These are phyloP conservation scores for Gopherus evgoodei DNA, from an alignment of 2,113 vertebrate genomes.

Conservation along the genomic window DNA sequence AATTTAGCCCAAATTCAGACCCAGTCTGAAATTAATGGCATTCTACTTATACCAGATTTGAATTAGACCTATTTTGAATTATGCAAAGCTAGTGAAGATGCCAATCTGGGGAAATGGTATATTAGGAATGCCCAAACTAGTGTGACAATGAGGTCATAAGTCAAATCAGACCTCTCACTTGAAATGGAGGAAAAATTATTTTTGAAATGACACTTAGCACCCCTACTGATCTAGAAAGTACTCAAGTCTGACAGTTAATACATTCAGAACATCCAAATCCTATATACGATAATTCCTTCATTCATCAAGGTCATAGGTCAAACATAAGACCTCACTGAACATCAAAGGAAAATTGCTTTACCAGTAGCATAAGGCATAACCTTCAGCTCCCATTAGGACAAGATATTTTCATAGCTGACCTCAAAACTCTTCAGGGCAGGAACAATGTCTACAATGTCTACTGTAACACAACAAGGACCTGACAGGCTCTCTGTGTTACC, in stretches of 20 bases:
- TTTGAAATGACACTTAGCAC: conserved; percentile 19
- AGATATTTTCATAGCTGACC: neutral
- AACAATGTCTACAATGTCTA: neutral
- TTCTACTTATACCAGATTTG: neutral
- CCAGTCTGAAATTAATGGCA: neutral
- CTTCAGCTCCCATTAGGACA: neutral
- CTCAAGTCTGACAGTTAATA: neutral
- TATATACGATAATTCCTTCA: neutral
- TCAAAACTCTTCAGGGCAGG: neutral
- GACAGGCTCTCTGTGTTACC: neutral
- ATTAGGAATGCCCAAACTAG: conserved; percentile 32
- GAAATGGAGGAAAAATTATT: conserved; percentile 32
- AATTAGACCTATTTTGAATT: conserved; percentile 26
- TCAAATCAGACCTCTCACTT: conserved; percentile 46
- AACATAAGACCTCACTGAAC: neutral
- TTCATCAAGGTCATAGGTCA: neutral
- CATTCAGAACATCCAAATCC: neutral
- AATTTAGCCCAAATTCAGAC: conserved; percentile 12
- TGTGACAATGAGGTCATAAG: conserved; percentile 6
- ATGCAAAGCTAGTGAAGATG: conserved; percentile 30
- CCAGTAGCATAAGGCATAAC: neutral
- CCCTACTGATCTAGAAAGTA: neutral
- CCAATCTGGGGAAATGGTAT: conserved; percentile 15
- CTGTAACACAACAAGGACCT: neutral
- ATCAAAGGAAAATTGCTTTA: fast-evolving